Evolutionary conservation across 2,888 invertebrate genomes (phyloP).

Genomic region (Tigriopus californicus): DNA sequence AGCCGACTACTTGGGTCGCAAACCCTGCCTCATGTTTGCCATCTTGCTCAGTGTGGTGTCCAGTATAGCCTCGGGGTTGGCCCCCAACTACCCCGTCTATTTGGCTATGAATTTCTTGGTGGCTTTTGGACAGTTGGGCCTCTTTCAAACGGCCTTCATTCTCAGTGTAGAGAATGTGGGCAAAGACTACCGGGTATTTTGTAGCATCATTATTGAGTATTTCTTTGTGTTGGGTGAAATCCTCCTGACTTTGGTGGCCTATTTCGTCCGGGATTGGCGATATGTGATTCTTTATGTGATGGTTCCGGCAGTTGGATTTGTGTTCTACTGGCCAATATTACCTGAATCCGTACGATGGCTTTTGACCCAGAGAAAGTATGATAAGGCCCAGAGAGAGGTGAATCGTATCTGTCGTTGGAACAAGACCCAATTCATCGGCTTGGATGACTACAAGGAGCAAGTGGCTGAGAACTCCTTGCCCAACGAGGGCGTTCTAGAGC

Average conservation of each 20-base stretch:
- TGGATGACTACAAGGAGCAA: slow-evolving; percentile 1
- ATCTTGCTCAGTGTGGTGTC: slow-evolving; percentile 33
- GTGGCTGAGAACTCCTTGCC: neutral
- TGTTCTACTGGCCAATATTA: slow-evolving; percentile 30
- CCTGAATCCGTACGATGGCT: slow-evolving; percentile 56
- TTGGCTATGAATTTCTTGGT: slow-evolving; percentile 36
- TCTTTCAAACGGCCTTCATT: slow-evolving; percentile 22
- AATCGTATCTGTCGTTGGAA: neutral
- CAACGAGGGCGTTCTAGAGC: slow-evolving; percentile 26
- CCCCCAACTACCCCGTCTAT: slow-evolving; percentile 36
- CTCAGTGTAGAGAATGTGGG: slow-evolving; percentile 55
- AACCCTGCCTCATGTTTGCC: neutral
- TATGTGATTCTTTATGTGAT: too few relatives aligned
- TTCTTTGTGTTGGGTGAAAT: slow-evolving; percentile 52
- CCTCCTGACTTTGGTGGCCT: slow-evolving; percentile 42
- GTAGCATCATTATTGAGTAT: slow-evolving; percentile 47
- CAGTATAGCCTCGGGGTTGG: slow-evolving; percentile 36
- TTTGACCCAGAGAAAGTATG: slow-evolving; percentile 38
- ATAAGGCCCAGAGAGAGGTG: slow-evolving; percentile 33
- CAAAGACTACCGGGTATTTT: slow-evolving; percentile 47
- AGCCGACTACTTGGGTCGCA: slow-evolving; percentile 7
- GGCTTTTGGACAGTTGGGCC: slow-evolving; percentile 30
- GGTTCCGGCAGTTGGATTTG: neutral
- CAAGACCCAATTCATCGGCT: neutral
- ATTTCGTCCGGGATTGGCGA: too few relatives aligned